Conservation (phyloP, 2,888 invertebrate species). For the Drosophila neutralis region DNA sequence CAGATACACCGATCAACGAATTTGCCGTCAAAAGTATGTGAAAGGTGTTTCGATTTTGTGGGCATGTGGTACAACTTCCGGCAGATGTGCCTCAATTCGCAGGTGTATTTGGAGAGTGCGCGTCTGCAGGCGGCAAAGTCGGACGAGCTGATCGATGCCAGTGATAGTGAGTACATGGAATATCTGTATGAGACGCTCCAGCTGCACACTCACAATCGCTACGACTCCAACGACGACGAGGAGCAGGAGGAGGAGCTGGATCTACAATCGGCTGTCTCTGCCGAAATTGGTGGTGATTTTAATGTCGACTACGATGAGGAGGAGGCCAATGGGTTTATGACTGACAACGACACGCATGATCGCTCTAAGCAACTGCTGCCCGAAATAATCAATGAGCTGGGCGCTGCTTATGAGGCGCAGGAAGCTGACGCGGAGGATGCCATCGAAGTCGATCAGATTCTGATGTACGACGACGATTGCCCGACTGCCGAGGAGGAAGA, state of each 20-base stretch:
- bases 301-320: slow-evolving; percentile 46
- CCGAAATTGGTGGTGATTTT: slow-evolving; percentile 27
- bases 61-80: slow-evolving; percentile 81
- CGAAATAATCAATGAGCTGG: slow-evolving; percentile 20
- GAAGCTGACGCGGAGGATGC: slow-evolving; percentile 20
- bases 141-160: slow-evolving; percentile 34
- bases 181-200: slow-evolving; percentile 58
- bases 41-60: slow-evolving; percentile 76
- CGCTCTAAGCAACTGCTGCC: slow-evolving; percentile 10
- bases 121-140: slow-evolving; percentile 33
- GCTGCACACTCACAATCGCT: slow-evolving; percentile 5
- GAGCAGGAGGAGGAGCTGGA: slow-evolving; percentile 9
- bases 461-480: slow-evolving; percentile 28
- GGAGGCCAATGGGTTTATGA: slow-evolving; percentile 26
- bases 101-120: slow-evolving; percentile 74
- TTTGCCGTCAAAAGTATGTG: slow-evolving; percentile 75
- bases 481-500: slow-evolving; percentile 8
- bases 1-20: slow-evolving; percentile 47
- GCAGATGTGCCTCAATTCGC: slow-evolving; percentile 81
- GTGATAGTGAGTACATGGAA: slow-evolving; percentile 55
- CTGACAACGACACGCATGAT: slow-evolving; percentile 6
- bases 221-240: slow-evolving; percentile 13
- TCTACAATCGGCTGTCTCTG: background rate
- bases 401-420: slow-evolving; percentile 21
- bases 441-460: slow-evolving; percentile 29